Evolutionary conservation across 2,797 vertebrate species (phyloP).

Genomic region (Cuculus canorus): DNA sequence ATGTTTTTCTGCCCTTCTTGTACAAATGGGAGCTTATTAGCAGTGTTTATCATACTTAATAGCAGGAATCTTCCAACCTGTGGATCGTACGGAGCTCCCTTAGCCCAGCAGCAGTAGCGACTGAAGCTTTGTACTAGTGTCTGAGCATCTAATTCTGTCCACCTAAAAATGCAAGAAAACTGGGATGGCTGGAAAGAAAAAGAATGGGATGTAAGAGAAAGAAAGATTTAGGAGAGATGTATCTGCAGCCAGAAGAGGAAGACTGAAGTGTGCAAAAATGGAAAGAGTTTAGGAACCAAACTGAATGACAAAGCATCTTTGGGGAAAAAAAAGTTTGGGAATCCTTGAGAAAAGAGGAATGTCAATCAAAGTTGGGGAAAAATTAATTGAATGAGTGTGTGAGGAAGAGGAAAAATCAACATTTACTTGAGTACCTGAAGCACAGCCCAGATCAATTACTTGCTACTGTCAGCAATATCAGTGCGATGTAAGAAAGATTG

Average conservation of each 20-base stretch:
- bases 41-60: neutral
- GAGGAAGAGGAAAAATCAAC: slow-evolving; percentile 24
- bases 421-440: slow-evolving; percentile 63
- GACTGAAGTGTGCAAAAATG: neutral
- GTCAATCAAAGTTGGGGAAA: slow-evolving; percentile 28
- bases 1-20: neutral
- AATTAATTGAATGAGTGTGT: slow-evolving; percentile 50
- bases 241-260: neutral
- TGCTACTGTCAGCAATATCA: slow-evolving; percentile 49
- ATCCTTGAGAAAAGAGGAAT: slow-evolving; percentile 22
- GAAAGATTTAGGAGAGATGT: neutral
- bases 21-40: neutral
- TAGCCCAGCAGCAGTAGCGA: neutral
- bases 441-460: slow-evolving; percentile 58
- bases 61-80: neutral
- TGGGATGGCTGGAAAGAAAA: neutral
- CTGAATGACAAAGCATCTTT: slow-evolving; percentile 26
- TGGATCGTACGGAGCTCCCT: neutral
- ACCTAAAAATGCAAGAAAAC: neutral
- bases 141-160: neutral
- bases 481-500: slow-evolving; percentile 45
- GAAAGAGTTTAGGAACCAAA: neutral
- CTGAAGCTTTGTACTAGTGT: neutral
- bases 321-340: slow-evolving; percentile 9
- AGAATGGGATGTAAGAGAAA: neutral